Conservation (phyloP, 2,113 vertebrate genomes). For the Erythrocercus mccallii region DNA sequence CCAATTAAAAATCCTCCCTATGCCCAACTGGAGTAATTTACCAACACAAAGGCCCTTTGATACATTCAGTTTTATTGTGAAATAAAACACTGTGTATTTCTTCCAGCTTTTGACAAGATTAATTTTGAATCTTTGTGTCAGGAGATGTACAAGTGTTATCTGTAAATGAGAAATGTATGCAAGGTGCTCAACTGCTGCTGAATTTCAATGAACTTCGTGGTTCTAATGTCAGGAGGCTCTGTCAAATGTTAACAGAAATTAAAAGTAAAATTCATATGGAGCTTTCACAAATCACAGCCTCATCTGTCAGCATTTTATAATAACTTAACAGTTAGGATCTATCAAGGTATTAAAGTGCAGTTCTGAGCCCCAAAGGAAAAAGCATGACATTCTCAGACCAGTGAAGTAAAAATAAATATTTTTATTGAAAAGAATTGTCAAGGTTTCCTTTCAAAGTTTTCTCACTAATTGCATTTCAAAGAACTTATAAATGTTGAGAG, state of each 20-base stretch:
- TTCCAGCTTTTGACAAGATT: slow-evolving; percentile 53
- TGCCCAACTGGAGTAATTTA: slow-evolving; percentile 51
- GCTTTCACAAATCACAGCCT: slow-evolving; percentile 69
- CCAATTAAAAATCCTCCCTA: slow-evolving; percentile 63
- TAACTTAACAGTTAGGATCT: slow-evolving; percentile 65
- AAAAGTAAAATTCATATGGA: slow-evolving; percentile 70
- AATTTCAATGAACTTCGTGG: slow-evolving; percentile 73
- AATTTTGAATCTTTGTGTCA: slow-evolving; percentile 68
- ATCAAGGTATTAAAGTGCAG: slow-evolving; percentile 54
- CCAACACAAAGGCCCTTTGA: slow-evolving; percentile 19
- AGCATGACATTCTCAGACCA: slow-evolving; percentile 55
- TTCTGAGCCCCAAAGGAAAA: slow-evolving; percentile 56
- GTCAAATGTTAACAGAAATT: slow-evolving; percentile 76
- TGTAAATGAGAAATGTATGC: slow-evolving; percentile 65
- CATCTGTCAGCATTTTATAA: slow-evolving; percentile 74
- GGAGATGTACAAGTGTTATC: slow-evolving; percentile 68
- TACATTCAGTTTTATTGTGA: slow-evolving; percentile 62
- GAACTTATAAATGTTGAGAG: slow-evolving; percentile 28
- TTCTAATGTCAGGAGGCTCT: slow-evolving; percentile 70
- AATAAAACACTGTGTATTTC: slow-evolving; percentile 45
- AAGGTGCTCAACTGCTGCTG: slow-evolving; percentile 42
- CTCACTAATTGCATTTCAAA: slow-evolving; percentile 64
- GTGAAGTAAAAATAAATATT: slow-evolving; percentile 63
- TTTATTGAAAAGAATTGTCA: slow-evolving; percentile 64
- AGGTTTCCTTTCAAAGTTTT: slow-evolving; percentile 59